Evolutionary conservation across 2,113 vertebrate species (phyloP).

Genomic region (Meles meles): DNA sequence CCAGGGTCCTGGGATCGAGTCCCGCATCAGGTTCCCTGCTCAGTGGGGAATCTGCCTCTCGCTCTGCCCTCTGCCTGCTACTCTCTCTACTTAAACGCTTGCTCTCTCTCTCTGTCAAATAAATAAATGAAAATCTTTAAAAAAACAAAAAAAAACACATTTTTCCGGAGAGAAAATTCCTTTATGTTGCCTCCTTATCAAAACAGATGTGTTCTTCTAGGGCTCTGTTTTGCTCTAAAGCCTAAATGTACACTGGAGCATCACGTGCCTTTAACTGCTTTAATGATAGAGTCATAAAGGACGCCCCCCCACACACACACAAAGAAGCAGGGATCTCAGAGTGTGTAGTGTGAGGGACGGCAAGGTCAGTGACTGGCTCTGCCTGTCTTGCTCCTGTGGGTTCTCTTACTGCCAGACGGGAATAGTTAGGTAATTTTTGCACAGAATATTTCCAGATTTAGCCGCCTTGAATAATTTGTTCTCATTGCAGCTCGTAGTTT

Average conservation of each 20-base stretch:
- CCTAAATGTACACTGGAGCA: neutral
- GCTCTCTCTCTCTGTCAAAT: no score
- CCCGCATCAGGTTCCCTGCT: no score
- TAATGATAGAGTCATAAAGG: no score
- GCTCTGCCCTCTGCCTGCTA: no score
- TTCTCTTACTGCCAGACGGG: neutral
- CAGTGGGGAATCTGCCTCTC: no score
- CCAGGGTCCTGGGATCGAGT: no score
- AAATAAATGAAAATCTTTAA: no score
- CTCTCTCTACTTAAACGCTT: no score
- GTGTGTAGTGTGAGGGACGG: fast-evolving
- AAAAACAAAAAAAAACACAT: no score
- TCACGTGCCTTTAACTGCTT: neutral
- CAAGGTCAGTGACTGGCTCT: neutral
- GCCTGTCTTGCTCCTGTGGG: neutral
- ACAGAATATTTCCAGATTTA: neutral
- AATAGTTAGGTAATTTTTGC: neutral
- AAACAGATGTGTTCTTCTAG: neutral
- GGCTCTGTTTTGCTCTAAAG: neutral
- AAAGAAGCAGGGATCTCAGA: neutral
- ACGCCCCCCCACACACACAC: neutral
- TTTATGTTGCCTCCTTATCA: neutral
- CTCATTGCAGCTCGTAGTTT: neutral
- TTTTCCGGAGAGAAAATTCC: neutral
- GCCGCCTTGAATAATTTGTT: neutral